A percentile compares a stretch with the other conserved stretches of the same genome.
phyloP scores from a whole-genome alignment of 64 coral and sea anemone species.

The Astreopora myriophthalma region DNA sequence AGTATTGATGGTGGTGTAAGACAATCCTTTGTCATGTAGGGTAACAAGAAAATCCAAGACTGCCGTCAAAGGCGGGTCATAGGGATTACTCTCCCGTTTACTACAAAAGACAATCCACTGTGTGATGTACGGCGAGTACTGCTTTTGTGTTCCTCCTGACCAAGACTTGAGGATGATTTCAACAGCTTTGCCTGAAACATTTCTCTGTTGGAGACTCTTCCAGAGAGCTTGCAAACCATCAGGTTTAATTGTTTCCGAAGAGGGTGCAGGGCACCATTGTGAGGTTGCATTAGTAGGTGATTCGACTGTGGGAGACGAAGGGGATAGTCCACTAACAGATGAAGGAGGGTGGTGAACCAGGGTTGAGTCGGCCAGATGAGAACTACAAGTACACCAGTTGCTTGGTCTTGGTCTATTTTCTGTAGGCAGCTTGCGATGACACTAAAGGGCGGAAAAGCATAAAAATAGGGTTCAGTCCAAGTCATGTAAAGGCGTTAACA shows the following conservation, averaged over 20 bases:
- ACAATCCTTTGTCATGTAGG: conserved; percentile 47
- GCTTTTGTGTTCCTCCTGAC: conserved; percentile 61
- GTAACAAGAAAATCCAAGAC: conserved; percentile 37
- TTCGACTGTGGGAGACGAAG: no score
- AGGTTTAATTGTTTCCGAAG: not conserved
- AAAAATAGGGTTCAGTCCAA: conserved; percentile 29
- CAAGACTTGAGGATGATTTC: conserved; percentile 51
- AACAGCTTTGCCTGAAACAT: conserved; percentile 59
- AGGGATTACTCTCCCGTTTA: conserved; percentile 49
- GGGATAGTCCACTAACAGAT: not conserved
- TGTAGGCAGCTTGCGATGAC: not conserved
- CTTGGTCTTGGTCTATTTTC: conserved; percentile 29
- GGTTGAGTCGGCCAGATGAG: conserved; percentile 39
- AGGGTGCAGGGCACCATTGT: no score
- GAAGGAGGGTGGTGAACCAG: conserved; percentile 23
- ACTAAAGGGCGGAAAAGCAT: conserved; percentile 55
- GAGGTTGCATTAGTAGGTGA: no score
- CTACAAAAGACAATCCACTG: conserved; percentile 59
- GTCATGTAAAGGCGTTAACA: conserved; percentile 43
- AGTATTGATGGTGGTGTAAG: conserved; percentile 59
- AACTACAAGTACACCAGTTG: conserved; percentile 24
- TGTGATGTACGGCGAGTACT: conserved; percentile 52
- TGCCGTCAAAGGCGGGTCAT: conserved; percentile 5
- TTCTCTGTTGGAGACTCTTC: conserved; percentile 33
- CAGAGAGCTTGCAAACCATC: conserved; percentile 65